Base-by-base conservation (phyloP, 2,113 vertebrate genomes). In the Taurulus bubalis region DNA sequence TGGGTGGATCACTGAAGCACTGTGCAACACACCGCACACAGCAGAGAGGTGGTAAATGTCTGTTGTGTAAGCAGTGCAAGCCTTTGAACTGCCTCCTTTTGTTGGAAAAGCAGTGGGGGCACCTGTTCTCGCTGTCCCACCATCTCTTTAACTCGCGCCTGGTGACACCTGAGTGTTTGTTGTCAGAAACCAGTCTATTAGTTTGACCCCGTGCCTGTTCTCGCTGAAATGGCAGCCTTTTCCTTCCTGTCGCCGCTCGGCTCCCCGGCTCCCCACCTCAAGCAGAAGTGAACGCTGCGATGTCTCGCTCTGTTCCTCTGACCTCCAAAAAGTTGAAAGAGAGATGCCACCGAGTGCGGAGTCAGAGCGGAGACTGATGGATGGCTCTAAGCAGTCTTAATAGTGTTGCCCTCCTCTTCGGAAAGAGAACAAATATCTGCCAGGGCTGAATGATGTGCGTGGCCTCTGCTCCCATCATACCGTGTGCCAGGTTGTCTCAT, bases 251-350 rank as follows among this genome's bases (percentile, higher is more conserved):
- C 38, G 16, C 18, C 24, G 26, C 83, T 65, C 71, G 9, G 75
- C 74, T 70, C 49, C 3, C 36, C 64, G 40, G 49, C 73, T 71
- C 47, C 58, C 47, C 8, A 15, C 75, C 28, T 42, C 5, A 59
- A 77, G 85, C 73, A 77, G 82, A 90, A 90, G 92, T 53, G 70
- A 90, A 75, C 85, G 73, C 58, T 32, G 71, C 82, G 81, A 85
- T 20, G 77, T 42, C 82, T 89, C 75, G 18, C 36, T 84, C 80
- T 77, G 73, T 70, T 87, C 82, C 72, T 65, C 66, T 90, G 91
- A 93, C 90, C 90, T 90, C 90, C 85, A 84, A 71, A 71, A 30
- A 87, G 88, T 90, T 86, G 75, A 92, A 91, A 90, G 88, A 81
- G 85, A 90, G 83, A 87, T 14, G 77, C 70, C 80, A 42, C 65